Evolutionary conservation across 2,113 vertebrate genomes (phyloP), one percentile per base, ranked within the genome.

Genomic region (Prunella fulvescens): DNA sequence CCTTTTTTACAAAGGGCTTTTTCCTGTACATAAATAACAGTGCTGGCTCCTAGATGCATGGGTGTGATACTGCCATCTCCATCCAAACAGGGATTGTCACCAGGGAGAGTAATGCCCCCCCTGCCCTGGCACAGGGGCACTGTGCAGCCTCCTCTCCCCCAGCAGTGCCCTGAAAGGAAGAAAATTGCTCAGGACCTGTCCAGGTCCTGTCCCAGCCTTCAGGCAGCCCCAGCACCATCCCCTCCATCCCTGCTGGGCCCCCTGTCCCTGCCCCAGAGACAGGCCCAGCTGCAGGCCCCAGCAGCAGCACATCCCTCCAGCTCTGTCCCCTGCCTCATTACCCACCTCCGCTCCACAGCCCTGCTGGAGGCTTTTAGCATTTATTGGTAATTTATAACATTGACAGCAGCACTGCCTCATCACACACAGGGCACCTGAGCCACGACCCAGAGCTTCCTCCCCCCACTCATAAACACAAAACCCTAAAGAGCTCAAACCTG

Each of bases 201-300:
- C 23, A 6, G 10, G 8, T 10, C 2, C 40, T 51, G 11, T 10
- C 51, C n/a, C 16, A 7, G 3, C 1, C 3, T 20, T 7, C 23
- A 20, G n/a, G 28, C 57, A 77, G 48, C 48, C 33, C 17, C 45
- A 37, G 33, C 74, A 60, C 16, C 72, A 23, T 24, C 81, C 20
- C 26, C n/a, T 29, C 31, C 3, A 0, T 5, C 9, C n/a, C n/a
- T 3, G 3, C 62, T 0, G 2, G 26, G 11, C 5, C 19, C 5
- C 17, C 7, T 19, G 11, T 7, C 58, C 17, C 23, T 24, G 28
- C 28, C 26, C 2, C 3, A 6, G 16, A 20, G 20, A 6, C 6
- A 11, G n/a, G 15, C 25, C 14, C 42, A 40, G 42, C 57, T 29
- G 16, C 7, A 4, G 45, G 9, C 11, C 54, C 57, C 44, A 35